Evolutionary conservation across 2,888 invertebrate genomes (phyloP).

Genomic region (Lithosia quadra): DNA sequence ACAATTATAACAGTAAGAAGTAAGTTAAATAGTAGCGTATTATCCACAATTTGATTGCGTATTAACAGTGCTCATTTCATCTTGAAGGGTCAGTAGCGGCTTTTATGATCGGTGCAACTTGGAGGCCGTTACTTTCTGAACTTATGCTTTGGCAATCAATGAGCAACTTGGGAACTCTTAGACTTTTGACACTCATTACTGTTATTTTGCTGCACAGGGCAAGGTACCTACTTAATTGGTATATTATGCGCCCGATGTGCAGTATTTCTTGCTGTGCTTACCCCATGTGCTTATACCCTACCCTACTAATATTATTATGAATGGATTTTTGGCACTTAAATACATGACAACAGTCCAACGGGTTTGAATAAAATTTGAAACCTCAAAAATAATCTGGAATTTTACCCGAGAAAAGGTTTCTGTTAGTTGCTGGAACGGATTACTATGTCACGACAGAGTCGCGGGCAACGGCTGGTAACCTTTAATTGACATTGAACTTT

Average conservation of each 20-base stretch:
- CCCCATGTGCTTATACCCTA: no score
- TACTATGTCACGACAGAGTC: background rate
- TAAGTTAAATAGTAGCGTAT: background rate
- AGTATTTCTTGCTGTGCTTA: no score
- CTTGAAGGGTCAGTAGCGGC: no score
- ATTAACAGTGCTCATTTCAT: background rate
- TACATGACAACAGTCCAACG: no score
- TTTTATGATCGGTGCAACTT: background rate
- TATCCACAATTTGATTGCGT: background rate
- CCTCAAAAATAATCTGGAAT: no score
- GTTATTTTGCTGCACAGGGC: no score
- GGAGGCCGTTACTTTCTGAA: background rate
- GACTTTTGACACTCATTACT: background rate
- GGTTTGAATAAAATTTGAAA: no score
- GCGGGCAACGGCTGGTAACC: background rate
- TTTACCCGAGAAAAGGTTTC: background rate
- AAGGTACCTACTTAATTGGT: no score
- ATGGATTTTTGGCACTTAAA: no score
- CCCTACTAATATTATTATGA: no score
- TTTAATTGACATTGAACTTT: slow-evolving; percentile 2
- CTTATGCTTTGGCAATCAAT: background rate
- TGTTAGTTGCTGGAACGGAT: background rate
- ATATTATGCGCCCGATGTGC: no score
- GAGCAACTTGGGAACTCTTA: background rate
- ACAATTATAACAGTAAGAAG: background rate